phyloP scores from a whole-genome alignment of 1,140 invertebrate species.

The Bombus confusus region DNA sequence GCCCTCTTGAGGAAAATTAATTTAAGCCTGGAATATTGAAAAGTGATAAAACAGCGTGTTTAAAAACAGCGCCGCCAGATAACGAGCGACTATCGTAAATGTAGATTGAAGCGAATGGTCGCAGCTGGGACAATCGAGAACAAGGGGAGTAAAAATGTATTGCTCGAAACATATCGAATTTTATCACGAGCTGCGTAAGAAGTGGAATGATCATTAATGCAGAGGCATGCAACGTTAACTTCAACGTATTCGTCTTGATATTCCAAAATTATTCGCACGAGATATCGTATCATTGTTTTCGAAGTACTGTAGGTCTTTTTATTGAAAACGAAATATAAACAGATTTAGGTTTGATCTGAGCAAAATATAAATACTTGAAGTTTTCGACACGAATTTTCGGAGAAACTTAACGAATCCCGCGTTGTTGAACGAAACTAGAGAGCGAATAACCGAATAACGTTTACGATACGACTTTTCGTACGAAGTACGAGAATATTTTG shows the following conservation, averaged over 20 bases:
- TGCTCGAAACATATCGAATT: constrained; percentile 40
- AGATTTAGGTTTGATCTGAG: not conserved
- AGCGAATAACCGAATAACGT: not conserved
- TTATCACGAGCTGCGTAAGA: not conserved
- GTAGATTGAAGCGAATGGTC: constrained; percentile 12
- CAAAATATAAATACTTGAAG: not conserved
- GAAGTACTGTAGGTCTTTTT: too few relatives aligned
- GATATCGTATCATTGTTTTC: not conserved
- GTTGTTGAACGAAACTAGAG: not conserved
- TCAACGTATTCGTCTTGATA: not conserved
- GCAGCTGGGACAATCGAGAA: not conserved
- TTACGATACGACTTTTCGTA: not conserved
- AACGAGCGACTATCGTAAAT: constrained; percentile 51
- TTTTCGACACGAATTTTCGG: not conserved
- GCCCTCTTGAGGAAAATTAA: constrained; percentile 35
- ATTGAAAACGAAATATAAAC: not conserved
- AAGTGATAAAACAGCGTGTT: constrained; percentile 49
- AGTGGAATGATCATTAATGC: not conserved
- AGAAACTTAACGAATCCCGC: not conserved
- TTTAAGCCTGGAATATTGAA: constrained; percentile 41
- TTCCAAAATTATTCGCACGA: not conserved
- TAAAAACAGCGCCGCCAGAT: constrained; percentile 44
- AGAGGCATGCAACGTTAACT: not conserved
- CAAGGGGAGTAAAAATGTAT: constrained; percentile 29
- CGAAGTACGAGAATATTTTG: not conserved